Evolutionary conservation across 92 coral and sea anemone genomes (phyloP).

Genomic region (Porites lobata): DNA sequence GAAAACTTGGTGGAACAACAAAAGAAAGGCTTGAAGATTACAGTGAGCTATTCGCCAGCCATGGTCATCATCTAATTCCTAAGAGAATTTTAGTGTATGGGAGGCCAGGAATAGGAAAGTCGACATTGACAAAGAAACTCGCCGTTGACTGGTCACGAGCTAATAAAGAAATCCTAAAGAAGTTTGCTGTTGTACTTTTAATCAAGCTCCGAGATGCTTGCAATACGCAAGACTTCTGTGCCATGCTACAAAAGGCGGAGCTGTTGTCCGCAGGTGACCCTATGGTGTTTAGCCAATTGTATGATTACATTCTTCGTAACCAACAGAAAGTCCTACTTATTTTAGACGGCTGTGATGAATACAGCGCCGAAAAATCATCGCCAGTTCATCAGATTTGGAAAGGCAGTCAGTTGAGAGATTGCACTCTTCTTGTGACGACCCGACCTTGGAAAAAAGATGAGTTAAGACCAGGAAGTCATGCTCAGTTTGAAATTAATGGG

Average conservation of each 20-base stretch:
- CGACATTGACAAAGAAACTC: constrained; percentile 17
- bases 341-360: constrained; percentile 44
- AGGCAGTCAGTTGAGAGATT: constrained; percentile 21
- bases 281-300: neutral
- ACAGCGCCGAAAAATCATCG: neutral
- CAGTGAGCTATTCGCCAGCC: neutral
- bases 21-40: neutral
- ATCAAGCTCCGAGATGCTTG: constrained; percentile 27
- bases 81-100: constrained; percentile 32
- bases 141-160: constrained; percentile 32
- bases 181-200: constrained; percentile 19
- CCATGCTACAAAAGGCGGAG: neutral
- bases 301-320: constrained; percentile 4
- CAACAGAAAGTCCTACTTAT: constrained; percentile 13
- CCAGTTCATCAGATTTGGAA: constrained; percentile 5
- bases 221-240: neutral
- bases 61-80: neutral
- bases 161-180: constrained; percentile 19
- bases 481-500: constrained; percentile 30
- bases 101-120: constrained; percentile 30
- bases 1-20: neutral
- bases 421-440: constrained; percentile 7
- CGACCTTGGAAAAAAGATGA: constrained; percentile 4
- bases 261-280: constrained; percentile 20
- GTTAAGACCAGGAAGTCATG: neutral